A percentile compares a stretch with the other conserved stretches of the same genome.
Conservation (phyloP, 2,113 vertebrate genomes). For the Nannobrachium achirus region DNA sequence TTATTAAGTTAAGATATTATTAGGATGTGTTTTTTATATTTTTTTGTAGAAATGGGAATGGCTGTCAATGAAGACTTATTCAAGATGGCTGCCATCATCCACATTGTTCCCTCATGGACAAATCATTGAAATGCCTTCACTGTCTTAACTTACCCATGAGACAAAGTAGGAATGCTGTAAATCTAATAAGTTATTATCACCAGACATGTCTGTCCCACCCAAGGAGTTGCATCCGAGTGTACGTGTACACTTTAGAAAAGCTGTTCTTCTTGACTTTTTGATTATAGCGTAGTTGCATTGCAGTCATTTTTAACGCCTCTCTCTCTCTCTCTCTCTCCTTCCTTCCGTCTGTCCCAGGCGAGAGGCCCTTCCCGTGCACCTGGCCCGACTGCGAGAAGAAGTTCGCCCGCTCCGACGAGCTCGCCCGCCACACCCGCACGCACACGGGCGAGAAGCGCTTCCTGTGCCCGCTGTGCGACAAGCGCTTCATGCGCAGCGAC, state of each 20-base stretch:
- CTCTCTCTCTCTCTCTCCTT: constrained; percentile 13
- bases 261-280: too few relatives aligned
- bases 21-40: too few relatives aligned
- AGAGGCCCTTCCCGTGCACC: constrained; percentile 81
- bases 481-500: constrained; percentile 85
- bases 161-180: background rate
- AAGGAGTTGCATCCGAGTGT: too few relatives aligned
- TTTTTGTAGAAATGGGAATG: background rate
- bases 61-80: background rate
- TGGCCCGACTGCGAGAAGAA: constrained; percentile 83
- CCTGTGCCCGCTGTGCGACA: constrained; percentile 81
- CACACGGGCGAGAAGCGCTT: constrained; percentile 84
- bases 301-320: background rate
- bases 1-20: too few relatives aligned
- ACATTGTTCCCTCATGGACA: background rate
- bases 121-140: background rate
- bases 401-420: constrained; percentile 82
- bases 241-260: too few relatives aligned
- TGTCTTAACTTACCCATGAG: background rate
- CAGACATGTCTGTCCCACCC: too few relatives aligned
- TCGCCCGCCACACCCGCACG: constrained; percentile 82
- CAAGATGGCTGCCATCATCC: background rate
- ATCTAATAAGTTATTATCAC: background rate
- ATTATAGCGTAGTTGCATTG: background rate
- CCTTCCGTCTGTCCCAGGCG: constrained; percentile 61